Evolutionary conservation across 2,113 vertebrate genomes (phyloP), one percentile per base, ranked within the genome.

Genomic region (Pipra filicauda): DNA sequence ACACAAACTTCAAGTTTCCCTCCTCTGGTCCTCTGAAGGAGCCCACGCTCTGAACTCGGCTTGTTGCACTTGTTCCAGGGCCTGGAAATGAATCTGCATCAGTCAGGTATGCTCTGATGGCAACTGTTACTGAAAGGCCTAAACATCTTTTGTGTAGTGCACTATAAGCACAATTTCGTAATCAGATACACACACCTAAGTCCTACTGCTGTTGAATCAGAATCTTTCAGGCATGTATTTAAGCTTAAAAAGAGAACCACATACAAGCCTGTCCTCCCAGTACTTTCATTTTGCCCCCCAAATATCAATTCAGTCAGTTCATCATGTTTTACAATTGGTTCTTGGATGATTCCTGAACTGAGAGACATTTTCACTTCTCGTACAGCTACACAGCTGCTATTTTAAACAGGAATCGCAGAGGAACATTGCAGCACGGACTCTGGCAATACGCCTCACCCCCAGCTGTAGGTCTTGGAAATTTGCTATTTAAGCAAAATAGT

Each of bases 361-460:
- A 96, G 91, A 96, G 80, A 91, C 76, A 93, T 91, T 94, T 94
- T 75, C 73, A 71, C 70, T 95, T 84, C 72, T 62, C 2, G 0
- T 27, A 81, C 49, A 91, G 91, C 83, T 84, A 94, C 93, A 91
- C 91, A 97, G 92, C 96, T 95, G 94, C 95, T 95, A 61, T 93
- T 86, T 94, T 51, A 83, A 85, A 89, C 0, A 4, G 80, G 80
- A 93, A 91, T 96, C 11, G 0, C 41, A 59, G 66, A 80, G 4
- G 8, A 90, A 80, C 21, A 5, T 15, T 80, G 69, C 52, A 85
- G 88, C 3, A n/a, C 1, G 2, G 57, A 90, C 39, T 81, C 75
- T 96, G 96, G 95, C 95, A 95, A 57, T 8, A 13, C 2, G 88
- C 91, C 95, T 93, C 39, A 3, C 52, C 85, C 92, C 89, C 92